These are phyloP conservation scores for Apamea monoglypha DNA, from an alignment of 2,888 invertebrate genomes.

Conservation along the genomic window DNA sequence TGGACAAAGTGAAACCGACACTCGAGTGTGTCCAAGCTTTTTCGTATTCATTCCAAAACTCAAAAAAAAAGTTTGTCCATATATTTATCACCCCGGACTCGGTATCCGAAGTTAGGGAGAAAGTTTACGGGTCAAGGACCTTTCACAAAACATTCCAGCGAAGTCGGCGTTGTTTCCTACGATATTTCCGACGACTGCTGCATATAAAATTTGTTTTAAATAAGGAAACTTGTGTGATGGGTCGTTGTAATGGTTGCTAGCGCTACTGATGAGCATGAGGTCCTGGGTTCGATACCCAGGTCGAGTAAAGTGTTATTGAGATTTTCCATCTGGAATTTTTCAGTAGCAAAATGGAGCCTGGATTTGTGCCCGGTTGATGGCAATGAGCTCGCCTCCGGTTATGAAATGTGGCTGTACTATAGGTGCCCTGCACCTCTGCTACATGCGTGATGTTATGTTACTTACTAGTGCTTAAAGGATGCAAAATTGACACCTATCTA, in stretches of 20 bases:
- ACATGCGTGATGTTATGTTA: background rate
- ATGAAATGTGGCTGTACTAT: background rate
- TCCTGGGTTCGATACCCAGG: background rate
- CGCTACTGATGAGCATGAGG: background rate
- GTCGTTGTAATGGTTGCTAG: background rate
- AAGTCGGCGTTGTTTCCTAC: slow-evolving; percentile 67
- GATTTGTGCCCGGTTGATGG: background rate
- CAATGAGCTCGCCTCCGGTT: background rate
- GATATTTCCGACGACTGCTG: slow-evolving; percentile 39
- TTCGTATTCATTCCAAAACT: slow-evolving; percentile 61
- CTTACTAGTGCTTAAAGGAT: background rate
- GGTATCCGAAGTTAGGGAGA: slow-evolving; percentile 75
- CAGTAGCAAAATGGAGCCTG: background rate
- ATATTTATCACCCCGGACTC: slow-evolving; percentile 79
- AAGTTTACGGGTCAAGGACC: slow-evolving; percentile 84
- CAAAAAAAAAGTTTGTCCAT: slow-evolving; percentile 73
- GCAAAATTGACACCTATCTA: slow-evolving; percentile 4
- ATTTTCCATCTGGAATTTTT: background rate
- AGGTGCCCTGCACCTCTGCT: background rate
- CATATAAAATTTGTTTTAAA: slow-evolving; percentile 25
- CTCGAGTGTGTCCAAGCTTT: slow-evolving; percentile 50
- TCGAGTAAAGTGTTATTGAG: background rate
- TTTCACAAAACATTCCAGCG: slow-evolving; percentile 75
- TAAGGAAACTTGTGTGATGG: slow-evolving; percentile 35
- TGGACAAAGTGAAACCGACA: slow-evolving; percentile 16